Conservation (phyloP, 2,113 vertebrate genomes). For the Epinephelus fuscoguttatus region DNA sequence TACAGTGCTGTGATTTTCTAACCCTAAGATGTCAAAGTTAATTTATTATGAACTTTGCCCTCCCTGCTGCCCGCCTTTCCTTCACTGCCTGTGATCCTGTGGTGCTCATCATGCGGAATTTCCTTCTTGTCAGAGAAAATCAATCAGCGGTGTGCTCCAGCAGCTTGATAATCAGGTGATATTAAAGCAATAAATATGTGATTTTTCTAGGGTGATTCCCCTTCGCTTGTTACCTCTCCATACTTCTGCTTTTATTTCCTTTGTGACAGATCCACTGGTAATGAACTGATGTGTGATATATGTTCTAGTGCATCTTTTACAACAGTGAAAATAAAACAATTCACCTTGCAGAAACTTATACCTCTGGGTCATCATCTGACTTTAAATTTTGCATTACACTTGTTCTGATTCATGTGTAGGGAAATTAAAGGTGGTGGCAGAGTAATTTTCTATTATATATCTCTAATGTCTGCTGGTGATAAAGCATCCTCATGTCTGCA, state of each 20-base stretch:
- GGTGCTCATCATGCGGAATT: neutral
- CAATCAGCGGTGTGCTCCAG: neutral
- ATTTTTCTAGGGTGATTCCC: neutral
- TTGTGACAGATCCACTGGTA: neutral
- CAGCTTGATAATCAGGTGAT: neutral
- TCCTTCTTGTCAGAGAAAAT: constrained; percentile 1
- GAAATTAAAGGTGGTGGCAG: neutral
- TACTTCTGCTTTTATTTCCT: neutral
- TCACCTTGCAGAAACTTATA: neutral
- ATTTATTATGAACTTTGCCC: constrained; percentile 16
- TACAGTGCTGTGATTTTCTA: constrained; percentile 16
- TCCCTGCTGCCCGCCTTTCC: neutral
- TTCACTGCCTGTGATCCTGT: neutral
- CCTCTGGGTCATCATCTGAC: neutral
- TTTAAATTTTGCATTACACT: neutral
- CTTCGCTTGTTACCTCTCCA: neutral
- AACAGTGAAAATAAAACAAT: constrained; percentile 3
- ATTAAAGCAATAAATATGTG: neutral
- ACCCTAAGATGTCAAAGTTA: neutral
- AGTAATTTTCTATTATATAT: neutral
- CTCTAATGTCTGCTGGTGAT: neutral
- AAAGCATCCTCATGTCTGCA: neutral
- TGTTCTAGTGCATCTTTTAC: neutral
- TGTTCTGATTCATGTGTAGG: neutral
- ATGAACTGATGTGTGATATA: neutral